Evolutionary conservation across 2,113 vertebrate species (phyloP).

Genomic region (Chamaetylas fuelleborni): DNA sequence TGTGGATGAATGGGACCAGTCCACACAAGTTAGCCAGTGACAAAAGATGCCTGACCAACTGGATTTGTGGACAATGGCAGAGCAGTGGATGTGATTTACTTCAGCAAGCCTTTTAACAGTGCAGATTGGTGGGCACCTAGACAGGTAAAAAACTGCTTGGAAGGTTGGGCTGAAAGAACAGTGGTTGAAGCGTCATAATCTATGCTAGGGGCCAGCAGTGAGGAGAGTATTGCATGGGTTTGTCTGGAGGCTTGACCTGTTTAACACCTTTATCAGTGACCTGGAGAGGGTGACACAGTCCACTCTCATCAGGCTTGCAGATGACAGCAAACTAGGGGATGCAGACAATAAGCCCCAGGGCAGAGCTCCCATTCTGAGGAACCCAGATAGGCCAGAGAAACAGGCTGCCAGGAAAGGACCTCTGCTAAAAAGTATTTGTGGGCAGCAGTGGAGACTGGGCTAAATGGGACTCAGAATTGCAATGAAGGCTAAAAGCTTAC

Average conservation of each 20-base stretch:
- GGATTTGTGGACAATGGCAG: background rate
- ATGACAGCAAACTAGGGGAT: background rate
- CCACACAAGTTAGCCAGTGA: background rate
- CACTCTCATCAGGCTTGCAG: background rate
- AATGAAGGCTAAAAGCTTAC: background rate
- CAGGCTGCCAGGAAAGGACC: background rate
- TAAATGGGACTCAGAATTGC: background rate
- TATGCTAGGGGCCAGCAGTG: background rate
- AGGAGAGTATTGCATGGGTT: background rate
- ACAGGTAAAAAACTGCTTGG: background rate
- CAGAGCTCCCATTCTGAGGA: background rate
- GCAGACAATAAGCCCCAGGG: background rate
- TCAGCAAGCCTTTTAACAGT: background rate
- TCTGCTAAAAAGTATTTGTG: background rate
- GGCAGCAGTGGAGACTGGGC: background rate
- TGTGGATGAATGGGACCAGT: background rate
- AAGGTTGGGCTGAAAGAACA: background rate
- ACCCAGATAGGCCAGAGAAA: background rate
- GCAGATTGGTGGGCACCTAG: background rate
- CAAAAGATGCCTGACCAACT: background rate
- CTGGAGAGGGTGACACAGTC: background rate
- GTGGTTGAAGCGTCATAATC: background rate
- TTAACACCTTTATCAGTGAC: background rate
- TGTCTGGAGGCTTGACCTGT: background rate
- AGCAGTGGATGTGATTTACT: background rate